Conservation (phyloP, 2,113 vertebrate species). For the Ibidorhyncha struthersii region DNA sequence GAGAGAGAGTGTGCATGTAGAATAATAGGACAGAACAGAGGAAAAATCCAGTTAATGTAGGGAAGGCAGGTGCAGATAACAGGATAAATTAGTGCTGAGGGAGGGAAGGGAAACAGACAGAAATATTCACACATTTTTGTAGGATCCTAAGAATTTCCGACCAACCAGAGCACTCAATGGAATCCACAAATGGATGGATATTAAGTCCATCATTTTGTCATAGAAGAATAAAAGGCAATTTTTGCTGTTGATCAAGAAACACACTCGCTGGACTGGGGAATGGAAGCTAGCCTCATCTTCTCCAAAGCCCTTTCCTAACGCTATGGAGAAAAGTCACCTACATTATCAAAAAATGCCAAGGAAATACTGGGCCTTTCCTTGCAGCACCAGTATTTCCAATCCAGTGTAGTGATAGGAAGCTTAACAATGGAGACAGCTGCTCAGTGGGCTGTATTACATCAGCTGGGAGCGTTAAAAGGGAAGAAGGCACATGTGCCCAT, state of each 20-base stretch:
- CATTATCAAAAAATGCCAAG: not conserved
- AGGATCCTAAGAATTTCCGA: constrained; percentile 65
- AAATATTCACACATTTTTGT: not conserved
- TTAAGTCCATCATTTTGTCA: not conserved
- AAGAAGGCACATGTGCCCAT: not conserved
- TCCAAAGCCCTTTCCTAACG: not conserved
- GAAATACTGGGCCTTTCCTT: not conserved
- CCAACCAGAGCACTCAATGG: constrained; percentile 59
- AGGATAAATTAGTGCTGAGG: constrained; percentile 34
- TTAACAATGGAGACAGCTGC: not conserved
- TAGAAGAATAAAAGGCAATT: not conserved
- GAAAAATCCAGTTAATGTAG: constrained; percentile 75
- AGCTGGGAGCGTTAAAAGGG: not conserved
- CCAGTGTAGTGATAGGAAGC: not conserved
- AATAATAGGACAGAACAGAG: constrained; percentile 76
- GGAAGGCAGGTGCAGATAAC: constrained; percentile 52
- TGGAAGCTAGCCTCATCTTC: not conserved
- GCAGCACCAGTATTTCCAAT: not conserved
- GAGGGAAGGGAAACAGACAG: not conserved
- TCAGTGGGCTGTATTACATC: not conserved
- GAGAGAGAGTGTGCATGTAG: constrained; percentile 81
- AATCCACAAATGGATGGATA: not conserved
- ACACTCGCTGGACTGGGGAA: not conserved
- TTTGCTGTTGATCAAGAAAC: not conserved
- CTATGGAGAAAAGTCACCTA: not conserved